phyloP scores from a whole-genome alignment of 2,113 vertebrate species.

The Phylloscopus trochilus region DNA sequence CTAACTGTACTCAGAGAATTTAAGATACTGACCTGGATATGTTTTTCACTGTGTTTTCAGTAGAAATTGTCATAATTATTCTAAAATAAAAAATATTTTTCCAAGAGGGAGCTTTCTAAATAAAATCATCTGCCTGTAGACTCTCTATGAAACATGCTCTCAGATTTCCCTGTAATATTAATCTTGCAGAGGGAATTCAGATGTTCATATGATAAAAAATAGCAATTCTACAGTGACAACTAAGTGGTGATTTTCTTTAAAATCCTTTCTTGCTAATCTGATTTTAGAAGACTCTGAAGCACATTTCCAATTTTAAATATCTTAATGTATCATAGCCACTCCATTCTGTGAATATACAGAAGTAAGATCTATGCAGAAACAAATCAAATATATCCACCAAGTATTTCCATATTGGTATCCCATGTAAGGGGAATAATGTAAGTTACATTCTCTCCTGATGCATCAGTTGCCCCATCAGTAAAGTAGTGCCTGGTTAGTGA shows the following conservation, averaged over 20 bases:
- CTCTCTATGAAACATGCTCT: not conserved
- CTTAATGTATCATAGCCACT: not conserved
- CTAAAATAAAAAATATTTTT: not conserved
- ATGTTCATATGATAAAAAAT: not conserved
- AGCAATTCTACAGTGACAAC: constrained; percentile 13
- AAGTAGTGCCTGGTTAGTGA: not conserved
- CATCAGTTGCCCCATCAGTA: not conserved
- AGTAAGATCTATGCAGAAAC: not conserved
- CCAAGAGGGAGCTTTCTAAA: not conserved
- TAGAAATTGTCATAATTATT: not conserved
- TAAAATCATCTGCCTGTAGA: not conserved
- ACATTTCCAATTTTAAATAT: not conserved
- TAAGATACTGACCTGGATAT: not conserved
- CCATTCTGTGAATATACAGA: not conserved
- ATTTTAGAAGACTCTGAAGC: not conserved
- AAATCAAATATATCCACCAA: not conserved
- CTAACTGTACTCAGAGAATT: not conserved
- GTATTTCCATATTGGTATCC: not conserved
- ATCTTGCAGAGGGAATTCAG: constrained; percentile 21
- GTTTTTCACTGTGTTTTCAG: not conserved
- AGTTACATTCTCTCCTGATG: not conserved
- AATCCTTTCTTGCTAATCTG: constrained; percentile 1
- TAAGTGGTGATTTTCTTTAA: not conserved
- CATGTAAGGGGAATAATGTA: not conserved
- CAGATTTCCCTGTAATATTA: not conserved